These are phyloP conservation scores for Druceiella hillmani DNA, from an alignment of 2,888 invertebrate genomes.

Conservation along the genomic window DNA sequence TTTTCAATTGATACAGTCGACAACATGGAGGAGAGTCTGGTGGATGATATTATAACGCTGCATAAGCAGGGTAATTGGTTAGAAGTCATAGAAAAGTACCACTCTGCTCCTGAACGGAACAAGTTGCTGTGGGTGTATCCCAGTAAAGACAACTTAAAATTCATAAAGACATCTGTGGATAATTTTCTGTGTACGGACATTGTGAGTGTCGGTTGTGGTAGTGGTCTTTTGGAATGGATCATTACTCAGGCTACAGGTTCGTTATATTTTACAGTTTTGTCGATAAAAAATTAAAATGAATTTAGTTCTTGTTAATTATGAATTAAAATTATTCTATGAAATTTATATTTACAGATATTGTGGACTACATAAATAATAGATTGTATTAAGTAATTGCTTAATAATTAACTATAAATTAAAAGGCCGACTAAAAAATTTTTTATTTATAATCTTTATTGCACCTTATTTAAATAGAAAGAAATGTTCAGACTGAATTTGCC, in stretches of 20 bases:
- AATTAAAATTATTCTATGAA: too few species aligned
- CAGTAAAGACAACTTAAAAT: slow-evolving; percentile 55
- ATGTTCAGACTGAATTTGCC: too few species aligned
- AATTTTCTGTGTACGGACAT: slow-evolving; percentile 45
- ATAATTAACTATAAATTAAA: too few species aligned
- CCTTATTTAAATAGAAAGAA: too few species aligned
- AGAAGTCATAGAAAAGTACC: slow-evolving; percentile 39
- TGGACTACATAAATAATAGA: too few species aligned
- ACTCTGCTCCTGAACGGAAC: slow-evolving; percentile 46
- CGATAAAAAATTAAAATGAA: not conserved
- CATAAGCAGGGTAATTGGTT: slow-evolving; percentile 45
- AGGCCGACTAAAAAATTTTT: too few species aligned
- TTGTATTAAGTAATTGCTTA: too few species aligned
- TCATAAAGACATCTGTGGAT: slow-evolving; percentile 45
- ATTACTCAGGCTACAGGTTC: slow-evolving; percentile 60
- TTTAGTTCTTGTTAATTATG: not conserved
- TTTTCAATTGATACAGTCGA: too few species aligned
- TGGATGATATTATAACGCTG: slow-evolving; percentile 35
- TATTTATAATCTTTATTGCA: too few species aligned
- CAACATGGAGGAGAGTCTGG: slow-evolving; percentile 39
- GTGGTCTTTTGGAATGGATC: slow-evolving; percentile 79
- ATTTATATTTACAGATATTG: too few species aligned
- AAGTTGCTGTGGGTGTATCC: slow-evolving; percentile 73
- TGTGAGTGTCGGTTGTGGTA: slow-evolving; percentile 73
- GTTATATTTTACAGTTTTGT: slow-evolving; percentile 17